These are phyloP conservation scores for Peromyscus aztecus DNA, from an alignment of 2,797 vertebrate species.

Conservation along the genomic window DNA sequence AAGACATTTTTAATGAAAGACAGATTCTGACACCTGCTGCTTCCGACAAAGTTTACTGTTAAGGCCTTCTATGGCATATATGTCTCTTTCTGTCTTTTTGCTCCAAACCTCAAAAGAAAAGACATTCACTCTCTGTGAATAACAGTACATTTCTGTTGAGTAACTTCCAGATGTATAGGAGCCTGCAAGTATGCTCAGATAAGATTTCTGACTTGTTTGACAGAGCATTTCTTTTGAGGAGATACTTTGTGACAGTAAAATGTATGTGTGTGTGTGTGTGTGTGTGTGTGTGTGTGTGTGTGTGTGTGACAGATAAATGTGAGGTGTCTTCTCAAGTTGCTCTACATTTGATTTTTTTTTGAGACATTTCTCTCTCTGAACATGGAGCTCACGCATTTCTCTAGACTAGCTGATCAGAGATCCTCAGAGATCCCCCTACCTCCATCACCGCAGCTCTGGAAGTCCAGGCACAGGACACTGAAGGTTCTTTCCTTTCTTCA, in stretches of 20 bases:
- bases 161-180: not conserved
- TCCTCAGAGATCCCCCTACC: accelerated
- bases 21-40: not conserved
- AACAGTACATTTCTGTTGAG: not conserved
- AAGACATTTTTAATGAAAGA: not conserved
- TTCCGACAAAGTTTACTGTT: not conserved
- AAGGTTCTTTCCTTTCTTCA: not conserved
- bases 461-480: too few relatives aligned
- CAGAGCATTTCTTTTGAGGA: not conserved
- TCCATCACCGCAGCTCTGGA: not conserved
- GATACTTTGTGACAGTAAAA: not conserved
- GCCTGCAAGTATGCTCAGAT: not conserved
- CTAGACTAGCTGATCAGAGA: not conserved
- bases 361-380: not conserved
- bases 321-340: not conserved
- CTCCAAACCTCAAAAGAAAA: not conserved
- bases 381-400: not conserved
- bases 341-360: not conserved
- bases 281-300: not conserved
- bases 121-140: not conserved
- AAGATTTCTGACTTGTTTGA: not conserved
- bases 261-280: not conserved
- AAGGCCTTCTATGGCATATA: not conserved
- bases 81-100: not conserved
- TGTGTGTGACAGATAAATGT: not conserved